Evolutionary conservation across 2,888 invertebrate genomes (phyloP), one percentile per base, ranked within the genome.

Genomic region (Platerodrilus igneus): DNA sequence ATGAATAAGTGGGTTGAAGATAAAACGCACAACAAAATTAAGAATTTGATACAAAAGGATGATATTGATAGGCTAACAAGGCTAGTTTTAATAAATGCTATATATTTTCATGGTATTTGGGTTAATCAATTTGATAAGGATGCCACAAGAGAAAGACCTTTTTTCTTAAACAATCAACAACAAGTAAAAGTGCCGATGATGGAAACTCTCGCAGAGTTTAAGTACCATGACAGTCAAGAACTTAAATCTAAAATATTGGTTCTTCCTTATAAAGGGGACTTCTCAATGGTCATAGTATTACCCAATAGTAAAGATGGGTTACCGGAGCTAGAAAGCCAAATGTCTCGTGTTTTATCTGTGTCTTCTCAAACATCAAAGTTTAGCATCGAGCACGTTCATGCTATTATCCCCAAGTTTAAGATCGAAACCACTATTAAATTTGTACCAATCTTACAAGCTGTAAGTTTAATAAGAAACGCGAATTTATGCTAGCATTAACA

Each of bases 391-490:
- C 31, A 38, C n/a, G 50, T 53, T 4, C 13, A 35, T 7, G 46
- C 56, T 3, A 20, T 29, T n/a, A 33, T 55, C 16, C 56, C 56
- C 1, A 52, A 48, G 35, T 55, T 56, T 34, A 45, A 49, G 9
- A 51, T 50, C 27, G 53, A 52, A 35, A 37, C 41, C 1, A 33
- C 41, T 3, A 45, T 49, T n/a, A 70, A 83, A 45, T 68, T 87
- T 14, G 70, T 68, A 8, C 61, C 68, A 0, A 55, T 76, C 8
- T 62, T 87, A 27, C 62, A 71, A 10, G 73, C 79, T 70, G 86
- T 86, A 35, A 36, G 35, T 34, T 4, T 15, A 3, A 5, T 10
- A 2, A 25, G 6, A 1, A 25, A n/a, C 7, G 6, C 10, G 7
- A n/a, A n/a, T 2, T 1, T 10, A 4, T 19, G 4, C 2, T 19